Evolutionary conservation across 2,888 invertebrate genomes (phyloP).

Genomic region (Euproctis similis): DNA sequence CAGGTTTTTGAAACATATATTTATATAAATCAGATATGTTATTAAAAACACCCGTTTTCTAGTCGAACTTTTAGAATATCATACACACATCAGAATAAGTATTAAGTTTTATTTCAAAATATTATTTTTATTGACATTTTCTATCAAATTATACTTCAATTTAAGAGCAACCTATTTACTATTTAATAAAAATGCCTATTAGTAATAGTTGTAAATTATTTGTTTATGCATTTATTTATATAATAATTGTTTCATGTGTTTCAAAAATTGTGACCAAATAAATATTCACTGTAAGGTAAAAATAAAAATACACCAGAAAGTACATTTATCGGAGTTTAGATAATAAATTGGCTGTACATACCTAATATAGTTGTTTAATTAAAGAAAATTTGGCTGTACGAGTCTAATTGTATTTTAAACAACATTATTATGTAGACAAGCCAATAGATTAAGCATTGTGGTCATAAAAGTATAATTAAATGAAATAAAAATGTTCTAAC

Average conservation of each 20-base stretch:
- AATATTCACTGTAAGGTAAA: conserved; percentile 70
- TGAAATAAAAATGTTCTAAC: conserved; percentile 32
- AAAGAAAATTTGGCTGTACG: conserved; percentile 10
- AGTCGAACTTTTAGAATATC: too few relatives aligned
- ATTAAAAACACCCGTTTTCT: too few relatives aligned
- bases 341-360: conserved; percentile 24
- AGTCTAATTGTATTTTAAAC: conserved; percentile 17
- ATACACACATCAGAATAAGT: too few relatives aligned
- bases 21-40: too few relatives aligned
- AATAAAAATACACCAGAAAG: conserved; percentile 61
- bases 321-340: conserved; percentile 31
- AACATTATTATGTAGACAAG: conserved; percentile 24
- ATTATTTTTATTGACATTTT: too few relatives aligned
- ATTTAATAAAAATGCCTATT: too few relatives aligned
- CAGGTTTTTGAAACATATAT: conserved; percentile 25
- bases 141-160: too few relatives aligned
- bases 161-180: too few relatives aligned
- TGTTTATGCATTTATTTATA: too few relatives aligned
- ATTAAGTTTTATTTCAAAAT: too few relatives aligned
- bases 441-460: conserved; percentile 26
- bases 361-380: conserved; percentile 26
- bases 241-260: conserved; percentile 25
- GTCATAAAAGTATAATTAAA: conserved; percentile 27
- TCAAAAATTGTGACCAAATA: conserved; percentile 41
- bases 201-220: too few relatives aligned